A percentile compares a stretch with the other conserved stretches of the same genome.
phyloP scores from a whole-genome alignment of 2,797 vertebrate genomes.

The Sebastes vulpes region DNA sequence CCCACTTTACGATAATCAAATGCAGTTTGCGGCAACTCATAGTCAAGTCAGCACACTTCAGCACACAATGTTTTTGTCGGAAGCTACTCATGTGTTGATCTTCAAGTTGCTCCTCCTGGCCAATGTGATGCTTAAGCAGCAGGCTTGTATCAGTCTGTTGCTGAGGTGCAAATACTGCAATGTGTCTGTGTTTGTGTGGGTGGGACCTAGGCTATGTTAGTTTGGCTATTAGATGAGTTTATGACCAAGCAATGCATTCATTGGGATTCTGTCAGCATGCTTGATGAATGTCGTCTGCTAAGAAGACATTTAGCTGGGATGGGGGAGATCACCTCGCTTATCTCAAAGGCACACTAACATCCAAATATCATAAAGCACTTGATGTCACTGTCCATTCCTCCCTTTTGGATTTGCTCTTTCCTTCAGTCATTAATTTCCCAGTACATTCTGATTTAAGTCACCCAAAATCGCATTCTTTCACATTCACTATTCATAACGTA shows the following conservation, averaged over 20 bases:
- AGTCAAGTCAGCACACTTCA: no score
- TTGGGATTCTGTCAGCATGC: neutral
- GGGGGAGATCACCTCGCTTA: neutral
- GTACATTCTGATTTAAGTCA: neutral
- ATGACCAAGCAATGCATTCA: conserved; percentile 9
- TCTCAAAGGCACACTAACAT: neutral
- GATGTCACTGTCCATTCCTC: neutral
- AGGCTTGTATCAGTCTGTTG: neutral
- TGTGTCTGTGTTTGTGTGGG: conserved; percentile 20
- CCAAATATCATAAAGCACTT: neutral
- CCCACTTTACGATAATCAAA: neutral
- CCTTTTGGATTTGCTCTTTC: neutral
- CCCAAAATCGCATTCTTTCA: neutral
- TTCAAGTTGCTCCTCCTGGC: neutral
- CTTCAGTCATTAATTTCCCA: neutral
- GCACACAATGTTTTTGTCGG: conserved; percentile 3
- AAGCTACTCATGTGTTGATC: neutral
- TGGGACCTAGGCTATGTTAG: neutral
- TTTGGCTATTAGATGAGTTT: neutral
- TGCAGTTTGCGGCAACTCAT: neutral
- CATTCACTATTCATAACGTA: neutral
- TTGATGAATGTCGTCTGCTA: conserved; percentile 12
- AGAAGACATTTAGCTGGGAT: conserved; percentile 4
- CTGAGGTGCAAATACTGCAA: conserved; percentile 2
- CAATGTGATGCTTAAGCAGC: neutral